Evolutionary conservation across 2,888 invertebrate species (phyloP).

Genomic region (Gonocerus acuteangulatus): DNA sequence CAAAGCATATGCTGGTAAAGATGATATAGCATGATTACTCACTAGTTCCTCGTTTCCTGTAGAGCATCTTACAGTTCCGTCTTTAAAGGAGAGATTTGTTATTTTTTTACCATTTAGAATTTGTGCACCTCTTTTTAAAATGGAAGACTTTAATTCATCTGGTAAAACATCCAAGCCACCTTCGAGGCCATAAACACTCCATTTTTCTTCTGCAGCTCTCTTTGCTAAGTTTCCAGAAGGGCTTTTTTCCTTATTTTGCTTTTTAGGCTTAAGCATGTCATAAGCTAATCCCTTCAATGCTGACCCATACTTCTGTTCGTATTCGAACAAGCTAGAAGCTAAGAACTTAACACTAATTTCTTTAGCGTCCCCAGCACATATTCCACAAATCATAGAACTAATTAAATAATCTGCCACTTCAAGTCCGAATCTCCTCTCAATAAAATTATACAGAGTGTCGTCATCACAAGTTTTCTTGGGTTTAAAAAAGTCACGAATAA

Average conservation of each 20-base stretch:
- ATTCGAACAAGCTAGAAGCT: conserved; percentile 66
- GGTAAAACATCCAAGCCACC: conserved; percentile 73
- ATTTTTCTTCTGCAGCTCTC: conserved; percentile 58
- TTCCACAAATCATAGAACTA: conserved; percentile 83
- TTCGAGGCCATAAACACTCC: conserved; percentile 75
- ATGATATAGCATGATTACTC: conserved; percentile 62
- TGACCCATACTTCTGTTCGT: conserved; percentile 76
- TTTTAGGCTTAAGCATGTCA: conserved; percentile 43
- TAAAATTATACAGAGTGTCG: conserved; percentile 78
- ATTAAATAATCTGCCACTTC: conserved; percentile 80
- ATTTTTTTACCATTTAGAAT: conserved; percentile 57
- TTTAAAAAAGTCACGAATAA: conserved; percentile 59
- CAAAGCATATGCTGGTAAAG: conserved; percentile 61
- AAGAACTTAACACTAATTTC: conserved; percentile 82
- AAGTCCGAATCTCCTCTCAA: conserved; percentile 65
- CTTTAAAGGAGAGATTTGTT: conserved; percentile 54
- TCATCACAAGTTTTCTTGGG: conserved; percentile 52
- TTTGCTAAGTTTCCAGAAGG: conserved; percentile 4
- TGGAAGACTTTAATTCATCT: conserved; percentile 50
- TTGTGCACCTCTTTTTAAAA: conserved; percentile 52
- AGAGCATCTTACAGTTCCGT: conserved; percentile 45
- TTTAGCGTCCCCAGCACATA: conserved; percentile 85
- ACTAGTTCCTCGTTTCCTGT: conserved; percentile 48
- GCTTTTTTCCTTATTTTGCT: conserved; percentile 65
- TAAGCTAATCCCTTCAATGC: conserved; percentile 56